Evolutionary conservation across 2,888 invertebrate genomes (phyloP).

Genomic region (Hypomecis punctinalis): DNA sequence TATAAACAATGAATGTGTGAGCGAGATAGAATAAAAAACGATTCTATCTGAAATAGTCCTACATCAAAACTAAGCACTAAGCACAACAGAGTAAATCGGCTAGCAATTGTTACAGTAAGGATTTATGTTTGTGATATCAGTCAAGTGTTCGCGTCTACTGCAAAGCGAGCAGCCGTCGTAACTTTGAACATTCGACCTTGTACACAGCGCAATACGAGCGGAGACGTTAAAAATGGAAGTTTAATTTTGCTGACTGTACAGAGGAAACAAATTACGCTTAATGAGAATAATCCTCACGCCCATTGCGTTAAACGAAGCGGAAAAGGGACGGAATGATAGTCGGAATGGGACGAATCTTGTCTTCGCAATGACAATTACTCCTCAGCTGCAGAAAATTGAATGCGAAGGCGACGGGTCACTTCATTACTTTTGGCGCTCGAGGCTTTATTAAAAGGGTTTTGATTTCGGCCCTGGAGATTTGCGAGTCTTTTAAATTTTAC

Average conservation of each 20-base stretch:
- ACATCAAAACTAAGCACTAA: constrained; percentile 9
- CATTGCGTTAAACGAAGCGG: constrained; percentile 57
- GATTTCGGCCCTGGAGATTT: constrained; percentile 5
- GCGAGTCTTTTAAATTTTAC: background rate
- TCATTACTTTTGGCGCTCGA: constrained; percentile 35
- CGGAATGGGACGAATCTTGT: constrained; percentile 53
- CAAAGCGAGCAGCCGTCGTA: background rate
- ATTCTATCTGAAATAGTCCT: background rate
- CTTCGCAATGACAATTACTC: constrained; percentile 50
- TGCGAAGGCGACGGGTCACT: constrained; percentile 31
- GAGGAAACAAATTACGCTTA: constrained; percentile 58
- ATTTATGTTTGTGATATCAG: constrained; percentile 49
- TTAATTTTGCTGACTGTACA: constrained; percentile 36
- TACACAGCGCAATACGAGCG: constrained; percentile 3
- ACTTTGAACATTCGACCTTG: constrained; percentile 10
- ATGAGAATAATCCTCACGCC: constrained; percentile 58
- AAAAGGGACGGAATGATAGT: constrained; percentile 53
- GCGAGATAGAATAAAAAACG: too few relatives aligned
- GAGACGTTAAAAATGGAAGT: constrained; percentile 15
- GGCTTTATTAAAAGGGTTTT: constrained; percentile 33
- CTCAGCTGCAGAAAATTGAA: constrained; percentile 52
- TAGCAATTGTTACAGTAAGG: constrained; percentile 30
- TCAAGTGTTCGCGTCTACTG: constrained; percentile 40
- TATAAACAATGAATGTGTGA: too few relatives aligned
- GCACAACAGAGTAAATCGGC: constrained; percentile 9